phyloP scores from a whole-genome alignment of 2,113 vertebrate species.

The Cariama cristata region DNA sequence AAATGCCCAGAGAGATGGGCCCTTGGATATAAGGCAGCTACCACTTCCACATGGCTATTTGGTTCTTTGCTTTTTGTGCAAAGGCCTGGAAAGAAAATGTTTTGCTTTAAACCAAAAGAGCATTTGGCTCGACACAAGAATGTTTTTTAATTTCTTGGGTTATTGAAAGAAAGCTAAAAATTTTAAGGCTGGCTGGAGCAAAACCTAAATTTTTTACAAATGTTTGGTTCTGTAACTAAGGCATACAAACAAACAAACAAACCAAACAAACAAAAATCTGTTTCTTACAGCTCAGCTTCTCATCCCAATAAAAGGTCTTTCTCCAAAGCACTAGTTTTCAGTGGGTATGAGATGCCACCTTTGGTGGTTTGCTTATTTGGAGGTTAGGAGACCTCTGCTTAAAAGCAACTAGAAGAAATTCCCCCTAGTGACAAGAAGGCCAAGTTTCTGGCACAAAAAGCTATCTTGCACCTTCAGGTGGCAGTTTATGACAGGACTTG shows the following conservation, averaged over 20 bases:
- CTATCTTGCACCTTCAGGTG: background rate
- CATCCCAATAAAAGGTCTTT: background rate
- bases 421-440: background rate
- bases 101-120: conserved; percentile 7
- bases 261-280: background rate
- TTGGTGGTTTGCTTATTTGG: background rate
- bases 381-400: background rate
- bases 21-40: background rate
- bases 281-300: conserved; percentile 4
- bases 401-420: background rate
- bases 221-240: conserved; percentile 16
- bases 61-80: background rate
- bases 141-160: background rate
- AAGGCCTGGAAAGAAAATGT: background rate
- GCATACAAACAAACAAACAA: background rate
- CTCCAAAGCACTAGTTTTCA: background rate
- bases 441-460: background rate
- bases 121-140: background rate
- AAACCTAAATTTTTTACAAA: conserved; percentile 14
- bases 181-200: background rate
- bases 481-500: background rate
- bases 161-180: conserved; percentile 27
- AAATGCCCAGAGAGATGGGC: background rate
- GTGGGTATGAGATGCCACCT: background rate
- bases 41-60: background rate